Evolutionary conservation across 1,140 invertebrate genomes (phyloP).

Genomic region (Pristionchus pacificus): DNA sequence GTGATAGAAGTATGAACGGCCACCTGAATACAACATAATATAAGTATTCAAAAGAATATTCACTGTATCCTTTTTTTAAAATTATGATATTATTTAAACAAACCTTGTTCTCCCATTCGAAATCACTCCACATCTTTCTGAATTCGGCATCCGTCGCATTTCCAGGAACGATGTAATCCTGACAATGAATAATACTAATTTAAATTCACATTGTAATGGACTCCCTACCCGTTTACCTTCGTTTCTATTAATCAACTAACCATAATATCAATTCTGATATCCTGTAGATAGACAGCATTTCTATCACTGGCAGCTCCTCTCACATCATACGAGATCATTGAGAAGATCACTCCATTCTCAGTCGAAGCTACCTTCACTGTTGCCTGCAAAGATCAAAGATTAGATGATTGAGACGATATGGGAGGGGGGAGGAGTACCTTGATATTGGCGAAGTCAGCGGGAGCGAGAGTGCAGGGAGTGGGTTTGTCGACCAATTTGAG

Average conservation of each 20-base stretch:
- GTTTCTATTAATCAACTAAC: too few relatives aligned
- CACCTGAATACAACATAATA: too few relatives aligned
- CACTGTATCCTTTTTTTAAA: too few relatives aligned
- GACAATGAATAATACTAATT: conserved; percentile 13
- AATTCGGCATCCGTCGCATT: conserved; percentile 90
- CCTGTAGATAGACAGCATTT: conserved; percentile 95
- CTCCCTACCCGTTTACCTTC: not conserved
- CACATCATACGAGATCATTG: conserved; percentile 79
- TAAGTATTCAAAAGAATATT: too few relatives aligned
- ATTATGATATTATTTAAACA: conserved; percentile 11
- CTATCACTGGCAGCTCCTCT: conserved; percentile 81
- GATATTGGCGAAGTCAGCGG: conserved; percentile 94
- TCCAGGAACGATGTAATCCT: conserved; percentile 96
- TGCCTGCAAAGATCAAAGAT: conserved; percentile 40
- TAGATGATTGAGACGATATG: conserved; percentile 15
- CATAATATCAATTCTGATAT: conserved; percentile 99
- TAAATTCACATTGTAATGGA: conserved; percentile 22
- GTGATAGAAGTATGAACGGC: conserved; percentile 90
- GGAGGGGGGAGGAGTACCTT: too few relatives aligned
- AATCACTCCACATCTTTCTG: conserved; percentile 98
- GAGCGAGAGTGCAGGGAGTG: conserved; percentile 85
- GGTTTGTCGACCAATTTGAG: conserved; percentile 96
- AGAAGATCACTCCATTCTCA: conserved; percentile 98
- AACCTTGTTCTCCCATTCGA: conserved; percentile 99
- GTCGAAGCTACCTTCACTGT: conserved; percentile 74